Base-by-base conservation (phyloP, 2,797 vertebrate genomes). In the Lacerta bilineata region DNA sequence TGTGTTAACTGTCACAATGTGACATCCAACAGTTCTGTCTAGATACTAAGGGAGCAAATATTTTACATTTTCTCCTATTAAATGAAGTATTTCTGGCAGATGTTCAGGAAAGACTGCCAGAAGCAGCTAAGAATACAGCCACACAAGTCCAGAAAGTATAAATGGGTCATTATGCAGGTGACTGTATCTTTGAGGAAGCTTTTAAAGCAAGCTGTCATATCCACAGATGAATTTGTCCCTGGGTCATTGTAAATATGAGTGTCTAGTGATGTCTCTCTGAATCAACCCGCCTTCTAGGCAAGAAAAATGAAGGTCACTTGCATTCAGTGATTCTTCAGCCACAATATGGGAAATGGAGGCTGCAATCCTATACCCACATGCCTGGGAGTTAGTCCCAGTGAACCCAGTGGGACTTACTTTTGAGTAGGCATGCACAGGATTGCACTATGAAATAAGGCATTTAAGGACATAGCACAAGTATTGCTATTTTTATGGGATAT, bases 181-280 rank as follows among this genome's bases (percentile, higher is more conserved):
- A 17, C 23, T 74, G 5, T 2, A 25, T 27, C 27, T 80, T 85
- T 74, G 55, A 85, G 39, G 39, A 80, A 64, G 25, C 6, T 66
- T 64, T 85, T 66, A 64, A 80, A 90, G 72, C 27, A 86, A 90
- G 71, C 85, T 41, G 23, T 29, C 2, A 2, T 83, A 75, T 90
- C 81, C 27, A 2, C 3, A 76, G 1, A 10, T 87, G 4, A 33
- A 27, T 74, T 87, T 87, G 0, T 66, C 4, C 88, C 90, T 13
- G 1, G 0, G 8, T 9, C 81, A 20, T 80, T 91, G 23, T 86
- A 59, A 84, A 85, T 36, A 13, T 10, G 87, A 81, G 27, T 77
- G 68, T 80, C 18, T 80, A 0, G 75, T 66, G 72, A 25, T 17
- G 29, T 5, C 5, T 69, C 85, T 90, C 41, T 88, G 69, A 87